Base-by-base conservation (phyloP, 2,888 invertebrate genomes). In the Oscheius sp. region DNA sequence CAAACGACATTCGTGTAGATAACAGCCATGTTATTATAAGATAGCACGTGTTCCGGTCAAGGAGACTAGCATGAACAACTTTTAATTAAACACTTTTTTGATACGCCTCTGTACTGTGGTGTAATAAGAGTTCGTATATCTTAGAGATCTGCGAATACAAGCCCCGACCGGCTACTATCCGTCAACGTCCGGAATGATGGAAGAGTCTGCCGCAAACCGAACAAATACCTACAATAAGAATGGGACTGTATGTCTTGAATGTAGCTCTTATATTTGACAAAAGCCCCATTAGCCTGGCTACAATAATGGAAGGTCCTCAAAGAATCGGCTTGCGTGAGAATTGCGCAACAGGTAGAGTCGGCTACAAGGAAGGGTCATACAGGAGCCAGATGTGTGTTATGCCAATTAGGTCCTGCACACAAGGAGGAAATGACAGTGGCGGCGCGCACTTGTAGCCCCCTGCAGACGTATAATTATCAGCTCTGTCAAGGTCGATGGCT, bases 341-440 rank as follows among this genome's bases (percentile, higher is more conserved):
- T 70, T 58, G 70, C 57, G 58, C 58, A 70, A 70, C 58, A 58
- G 21, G 59, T 35, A 35, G 48, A 33, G 51, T n/a, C 35, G 58
- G 47, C 33, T 42, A 55, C 47, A 58, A 58, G 42, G 70, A 55
- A 35, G 35, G 58, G 55, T 57, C 21, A 59, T 42, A n/a, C 13
- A 9, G 58, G 58, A 57, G 59, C 48, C 70, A 70, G 70, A 70
- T 70, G 70, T 70, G 70, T 70, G 70, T 70, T 70, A 59, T 58
- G 70, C 58, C 70, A 70, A 70, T 70, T 70, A 70, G 70, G 66
- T 58, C 70, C 47, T 47, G 58, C 35, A 59, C 58, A 59, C 57
- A 58, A 70, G 70, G 58, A 59, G 70, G 59, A 70, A 70, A 70
- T 70, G 70, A 70, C 58, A 70, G 70, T 58, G 70, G 70, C 70